Conservation (phyloP, 2,797 vertebrate species). For the Diplodus sargus region DNA sequence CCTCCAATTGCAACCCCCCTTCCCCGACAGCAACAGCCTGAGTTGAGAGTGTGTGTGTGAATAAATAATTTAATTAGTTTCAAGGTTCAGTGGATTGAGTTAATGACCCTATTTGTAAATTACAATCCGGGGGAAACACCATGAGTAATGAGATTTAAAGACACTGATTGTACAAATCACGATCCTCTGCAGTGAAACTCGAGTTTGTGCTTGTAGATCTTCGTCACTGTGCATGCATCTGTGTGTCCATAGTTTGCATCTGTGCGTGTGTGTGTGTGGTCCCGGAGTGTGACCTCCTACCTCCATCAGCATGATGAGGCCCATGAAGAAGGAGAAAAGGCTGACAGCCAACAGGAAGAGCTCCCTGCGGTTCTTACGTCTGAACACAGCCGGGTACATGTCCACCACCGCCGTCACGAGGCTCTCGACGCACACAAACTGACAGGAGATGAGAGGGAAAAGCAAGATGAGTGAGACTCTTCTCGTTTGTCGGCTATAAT, state of each 20-base stretch:
- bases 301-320: slow-evolving; percentile 95
- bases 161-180: not conserved
- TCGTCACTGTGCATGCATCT: not conserved
- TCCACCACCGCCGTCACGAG: slow-evolving; percentile 92
- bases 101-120: not conserved
- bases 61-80: not conserved
- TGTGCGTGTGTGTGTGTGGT: slow-evolving; percentile 16
- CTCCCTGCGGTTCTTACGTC: slow-evolving; percentile 91
- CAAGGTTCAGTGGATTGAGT: not conserved
- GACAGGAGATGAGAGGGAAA: slow-evolving; percentile 3
- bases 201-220: not conserved
- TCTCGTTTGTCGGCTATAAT: not conserved
- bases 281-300: slow-evolving; percentile 71
- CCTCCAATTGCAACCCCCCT: slow-evolving; percentile 29
- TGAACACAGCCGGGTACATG: slow-evolving; percentile 91
- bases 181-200: not conserved
- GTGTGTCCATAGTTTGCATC: not conserved
- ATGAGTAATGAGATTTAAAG: not conserved
- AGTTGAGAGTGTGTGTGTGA: slow-evolving; percentile 4
- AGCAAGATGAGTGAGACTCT: not conserved
- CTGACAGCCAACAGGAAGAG: slow-evolving; percentile 87
- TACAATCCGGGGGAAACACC: not conserved
- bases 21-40: slow-evolving; percentile 8
- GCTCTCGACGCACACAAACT: slow-evolving; percentile 95
- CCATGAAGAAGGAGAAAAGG: slow-evolving; percentile 89